These are phyloP conservation scores for Nemotelus pantherinus DNA, from an alignment of 2,888 invertebrate species.

Conservation along the genomic window DNA sequence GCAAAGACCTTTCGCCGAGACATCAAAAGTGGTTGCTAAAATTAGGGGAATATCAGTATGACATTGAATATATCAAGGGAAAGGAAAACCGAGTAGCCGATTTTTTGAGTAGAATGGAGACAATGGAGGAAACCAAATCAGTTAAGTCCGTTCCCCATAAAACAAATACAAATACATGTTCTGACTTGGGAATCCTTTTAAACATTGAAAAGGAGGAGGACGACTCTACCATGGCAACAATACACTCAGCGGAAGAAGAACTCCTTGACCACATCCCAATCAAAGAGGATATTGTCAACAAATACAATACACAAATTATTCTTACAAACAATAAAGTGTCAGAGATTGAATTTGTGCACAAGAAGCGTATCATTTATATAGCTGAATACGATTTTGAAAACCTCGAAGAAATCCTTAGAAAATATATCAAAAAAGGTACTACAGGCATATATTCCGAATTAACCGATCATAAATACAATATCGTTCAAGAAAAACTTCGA, in stretches of 20 bases:
- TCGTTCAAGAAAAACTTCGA: slow-evolving; percentile 47
- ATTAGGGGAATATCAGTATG: no score
- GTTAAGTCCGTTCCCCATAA: neutral
- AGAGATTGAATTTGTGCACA: neutral
- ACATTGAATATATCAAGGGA: no score
- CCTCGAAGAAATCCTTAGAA: slow-evolving; percentile 14
- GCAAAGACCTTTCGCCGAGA: no score
- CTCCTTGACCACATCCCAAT: slow-evolving; percentile 8
- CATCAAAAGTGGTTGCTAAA: no score
- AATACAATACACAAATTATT: slow-evolving; percentile 19
- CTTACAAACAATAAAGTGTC: no score
- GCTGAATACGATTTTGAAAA: slow-evolving; percentile 39
- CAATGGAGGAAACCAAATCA: neutral
- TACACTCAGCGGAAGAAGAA: slow-evolving; percentile 6
- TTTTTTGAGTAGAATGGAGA: no score
- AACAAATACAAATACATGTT: no score
- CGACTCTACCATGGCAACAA: slow-evolving; percentile 7
- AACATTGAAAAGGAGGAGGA: no score
- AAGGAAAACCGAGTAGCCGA: neutral
- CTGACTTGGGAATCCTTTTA: no score
- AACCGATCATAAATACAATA: slow-evolving; percentile 43
- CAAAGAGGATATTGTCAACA: slow-evolving; percentile 9
- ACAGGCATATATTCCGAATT: slow-evolving; percentile 24
- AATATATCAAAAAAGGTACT: neutral
- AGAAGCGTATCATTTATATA: neutral